Percentiles rank a stretch among this genome's conserved stretches.
Conservation (phyloP, 2,888 invertebrate genomes). For the Microplitis deprimator region DNA sequence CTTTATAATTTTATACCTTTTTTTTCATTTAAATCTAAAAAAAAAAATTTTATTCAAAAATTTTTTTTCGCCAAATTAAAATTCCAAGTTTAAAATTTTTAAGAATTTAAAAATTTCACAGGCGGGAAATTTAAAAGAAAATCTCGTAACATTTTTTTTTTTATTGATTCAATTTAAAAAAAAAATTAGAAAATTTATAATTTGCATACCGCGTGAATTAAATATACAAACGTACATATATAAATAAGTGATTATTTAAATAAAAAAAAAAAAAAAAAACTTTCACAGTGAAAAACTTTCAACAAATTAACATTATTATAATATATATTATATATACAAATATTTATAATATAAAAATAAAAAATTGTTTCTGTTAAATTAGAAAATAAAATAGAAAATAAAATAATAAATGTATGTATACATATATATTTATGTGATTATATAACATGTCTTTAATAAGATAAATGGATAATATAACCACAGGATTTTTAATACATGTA, state of each 20-base stretch:
- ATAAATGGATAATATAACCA: background rate
- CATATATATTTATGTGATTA: background rate
- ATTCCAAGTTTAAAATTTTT: too few species aligned
- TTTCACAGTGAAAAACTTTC: background rate
- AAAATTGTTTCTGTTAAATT: background rate
- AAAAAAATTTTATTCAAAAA: too few species aligned
- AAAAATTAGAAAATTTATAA: too few species aligned
- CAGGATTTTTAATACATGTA: background rate
- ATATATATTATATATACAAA: background rate
- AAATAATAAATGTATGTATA: background rate
- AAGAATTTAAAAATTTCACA: too few species aligned
- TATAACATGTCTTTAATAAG: background rate
- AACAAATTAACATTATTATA: background rate
- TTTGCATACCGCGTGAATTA: too few species aligned
- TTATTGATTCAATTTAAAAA: too few species aligned
- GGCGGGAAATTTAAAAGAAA: too few species aligned
- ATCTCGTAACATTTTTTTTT: too few species aligned
- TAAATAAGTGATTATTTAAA: background rate
- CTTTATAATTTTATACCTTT: too few species aligned
- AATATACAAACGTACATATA: background rate
- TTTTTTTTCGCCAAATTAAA: too few species aligned
- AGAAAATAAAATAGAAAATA: background rate
- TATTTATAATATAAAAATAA: background rate
- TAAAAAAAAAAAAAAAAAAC: background rate
- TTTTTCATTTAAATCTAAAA: too few species aligned